These are phyloP conservation scores for Connochaetes taurinus DNA, from an alignment of 2,113 vertebrate genomes.

Conservation along the genomic window DNA sequence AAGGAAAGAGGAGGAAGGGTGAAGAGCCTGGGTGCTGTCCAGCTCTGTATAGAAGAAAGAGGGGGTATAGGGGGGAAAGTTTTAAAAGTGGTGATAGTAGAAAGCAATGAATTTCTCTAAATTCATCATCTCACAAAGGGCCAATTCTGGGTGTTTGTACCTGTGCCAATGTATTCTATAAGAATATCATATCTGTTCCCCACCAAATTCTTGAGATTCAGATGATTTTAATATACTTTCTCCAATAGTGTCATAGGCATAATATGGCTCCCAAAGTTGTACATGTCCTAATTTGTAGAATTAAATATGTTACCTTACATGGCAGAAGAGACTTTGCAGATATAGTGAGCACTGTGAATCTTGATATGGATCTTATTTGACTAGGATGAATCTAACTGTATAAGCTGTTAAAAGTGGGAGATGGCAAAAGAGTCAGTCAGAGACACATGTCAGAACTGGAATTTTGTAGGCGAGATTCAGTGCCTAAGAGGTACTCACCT, in stretches of 20 bases:
- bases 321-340: background rate
- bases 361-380: background rate
- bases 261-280: background rate
- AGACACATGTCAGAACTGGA: background rate
- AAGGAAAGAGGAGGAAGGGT: background rate
- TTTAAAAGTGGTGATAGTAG: background rate
- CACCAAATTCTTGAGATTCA: background rate
- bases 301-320: background rate
- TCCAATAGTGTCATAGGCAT: background rate
- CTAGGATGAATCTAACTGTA: background rate
- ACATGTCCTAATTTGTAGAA: background rate
- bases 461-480: background rate
- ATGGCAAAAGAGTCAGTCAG: background rate
- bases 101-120: background rate
- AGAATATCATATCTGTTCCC: background rate
- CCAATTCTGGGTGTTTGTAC: background rate
- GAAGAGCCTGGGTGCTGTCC: background rate
- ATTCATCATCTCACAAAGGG: background rate
- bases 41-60: background rate
- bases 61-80: rapidly evolving
- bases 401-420: background rate
- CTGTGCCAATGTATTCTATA: background rate
- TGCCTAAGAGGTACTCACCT: background rate
- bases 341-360: background rate
- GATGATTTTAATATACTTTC: background rate